phyloP scores from a whole-genome alignment of 2,113 vertebrate genomes.

The Scatophagus argus region DNA sequence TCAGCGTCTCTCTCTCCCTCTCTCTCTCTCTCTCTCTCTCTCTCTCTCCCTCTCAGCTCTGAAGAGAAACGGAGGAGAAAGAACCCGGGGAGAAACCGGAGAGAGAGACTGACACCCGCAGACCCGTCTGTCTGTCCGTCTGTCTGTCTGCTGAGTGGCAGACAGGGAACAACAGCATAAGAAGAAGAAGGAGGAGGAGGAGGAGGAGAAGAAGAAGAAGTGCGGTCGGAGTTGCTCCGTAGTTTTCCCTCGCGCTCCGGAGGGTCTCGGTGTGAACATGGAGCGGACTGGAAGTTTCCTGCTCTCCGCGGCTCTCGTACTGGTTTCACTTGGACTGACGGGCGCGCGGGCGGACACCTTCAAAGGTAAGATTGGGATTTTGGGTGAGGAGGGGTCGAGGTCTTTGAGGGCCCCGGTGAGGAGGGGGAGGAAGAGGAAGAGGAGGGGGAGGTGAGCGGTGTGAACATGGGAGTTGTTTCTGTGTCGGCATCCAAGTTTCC shows the following conservation, averaged over 20 bases:
- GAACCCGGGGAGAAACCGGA: too few species aligned
- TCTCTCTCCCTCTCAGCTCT: constrained; percentile 12
- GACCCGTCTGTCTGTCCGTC: not conserved
- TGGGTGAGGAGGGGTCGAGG: not conserved
- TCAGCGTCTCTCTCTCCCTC: constrained; percentile 42
- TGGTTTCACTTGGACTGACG: constrained; percentile 42
- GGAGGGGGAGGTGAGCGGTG: not conserved
- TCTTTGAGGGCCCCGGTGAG: not conserved
- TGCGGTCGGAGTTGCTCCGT: constrained; percentile 2
- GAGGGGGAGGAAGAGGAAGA: not conserved
- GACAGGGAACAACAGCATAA: not conserved
- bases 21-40: too few species aligned
- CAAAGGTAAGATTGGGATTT: constrained; percentile 51
- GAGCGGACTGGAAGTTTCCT: constrained; percentile 65
- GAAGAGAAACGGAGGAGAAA: constrained; percentile 31
- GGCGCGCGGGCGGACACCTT: constrained; percentile 61
- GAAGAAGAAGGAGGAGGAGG: not conserved
- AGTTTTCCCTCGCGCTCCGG: constrained; percentile 42
- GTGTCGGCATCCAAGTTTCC: constrained; percentile 72
- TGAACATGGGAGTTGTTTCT: constrained; percentile 41
- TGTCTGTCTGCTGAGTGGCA: not conserved
- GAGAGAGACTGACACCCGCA: constrained; percentile 3
- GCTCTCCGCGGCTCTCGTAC: constrained; percentile 22
- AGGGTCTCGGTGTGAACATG: constrained; percentile 58
- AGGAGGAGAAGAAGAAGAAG: constrained; percentile 7